Evolutionary conservation across 2,888 invertebrate species (phyloP), one percentile per base, ranked within the genome.

Genomic region (Parelbella ahira): DNA sequence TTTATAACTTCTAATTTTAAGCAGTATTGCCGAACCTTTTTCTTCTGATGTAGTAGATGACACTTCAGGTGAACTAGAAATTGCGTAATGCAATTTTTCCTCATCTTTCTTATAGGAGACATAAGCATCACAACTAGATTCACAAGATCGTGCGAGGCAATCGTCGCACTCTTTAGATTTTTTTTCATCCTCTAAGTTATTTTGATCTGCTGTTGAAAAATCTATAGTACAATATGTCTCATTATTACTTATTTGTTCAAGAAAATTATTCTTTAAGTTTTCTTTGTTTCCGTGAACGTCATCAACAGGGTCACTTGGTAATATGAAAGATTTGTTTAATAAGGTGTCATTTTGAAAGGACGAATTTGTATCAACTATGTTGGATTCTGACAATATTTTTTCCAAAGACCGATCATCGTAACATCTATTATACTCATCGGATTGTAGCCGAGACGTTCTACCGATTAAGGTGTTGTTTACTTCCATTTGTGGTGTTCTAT

Each of bases 11-110:
- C 76, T 79, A 51, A 86, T 86, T 70, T 86, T 86, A 51, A 86
- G 60, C 50, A 82, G 58, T 53, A 84, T 78, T 33, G 67, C 57
- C 0, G 83, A 73, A 51, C 56, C 69, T 48, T 70, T 84, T 47
- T 86, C 86, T 56, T 87, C 86, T 8, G 79, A 70, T n/a, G 86
- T 87, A 8, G 86, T 87, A 9, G 86, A 86, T 2, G 86, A 80
- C 6, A 87, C 86, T 68, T 87, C 86, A 3, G 86, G 82, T 2
- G 84, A 86, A 56, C 79, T 83, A 30, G 76, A 74, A 18, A 59
- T 56, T 13, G 56, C 56, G 50, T 60, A 65, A 43, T 33, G 42
- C 6, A 34, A 28, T 8, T 63, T 62, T 30, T 58, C 62, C 45
- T 54, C 60, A 27, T 61, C 49, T 28, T 56, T 58, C 1, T 6